Evolutionary conservation across 2,888 invertebrate species (phyloP), one percentile per base, ranked within the genome.

Genomic region (Parnassius glacialis): DNA sequence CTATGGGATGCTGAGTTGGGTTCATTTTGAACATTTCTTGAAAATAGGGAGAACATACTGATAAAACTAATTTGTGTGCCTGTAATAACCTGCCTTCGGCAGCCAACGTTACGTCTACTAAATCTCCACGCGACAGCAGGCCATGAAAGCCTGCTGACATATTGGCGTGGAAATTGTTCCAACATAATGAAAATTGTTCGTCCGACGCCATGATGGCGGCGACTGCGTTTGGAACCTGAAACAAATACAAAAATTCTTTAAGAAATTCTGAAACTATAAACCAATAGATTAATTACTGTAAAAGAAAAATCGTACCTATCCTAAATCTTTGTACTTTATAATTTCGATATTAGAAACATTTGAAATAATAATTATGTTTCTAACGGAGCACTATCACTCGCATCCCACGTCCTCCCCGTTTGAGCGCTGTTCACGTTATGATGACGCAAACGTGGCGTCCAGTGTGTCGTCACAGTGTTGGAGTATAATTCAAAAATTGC

Each of bases 151-250:
- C 94, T 83, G 94, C 93, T 67, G 94, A 94, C 90, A 95, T 92
- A 78, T 95, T 95, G 69, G 94, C 93, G 88, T 94, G 94, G 91
- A 94, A 94, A 90, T 94, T 94, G 90, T 95, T 95, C 94, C 94
- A 95, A 90, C 94, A 94, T 88, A 95, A 87, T 84, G 94, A 94
- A 90, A 94, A 94, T 83, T 94, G 94, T 90, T 94, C 94, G 92
- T 94, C 94, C 91, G 94, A 94, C 94, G 94, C 94, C 94, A 94
- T 94, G 85, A 92, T 93, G 93, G 91, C 90, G 92, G 81, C 87
- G 84, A 72, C 68, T 68, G 78, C 72, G 68, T 74, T 72, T 70
- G 76, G 82, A 81, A 84, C 90, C 89, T 89, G 81, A 2, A 79
- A 85, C 9, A 55, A 25, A 55, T 64, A 7, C 25, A 20, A 55